phyloP scores from a whole-genome alignment of 2,888 invertebrate genomes.

The Apotomis capreana region DNA sequence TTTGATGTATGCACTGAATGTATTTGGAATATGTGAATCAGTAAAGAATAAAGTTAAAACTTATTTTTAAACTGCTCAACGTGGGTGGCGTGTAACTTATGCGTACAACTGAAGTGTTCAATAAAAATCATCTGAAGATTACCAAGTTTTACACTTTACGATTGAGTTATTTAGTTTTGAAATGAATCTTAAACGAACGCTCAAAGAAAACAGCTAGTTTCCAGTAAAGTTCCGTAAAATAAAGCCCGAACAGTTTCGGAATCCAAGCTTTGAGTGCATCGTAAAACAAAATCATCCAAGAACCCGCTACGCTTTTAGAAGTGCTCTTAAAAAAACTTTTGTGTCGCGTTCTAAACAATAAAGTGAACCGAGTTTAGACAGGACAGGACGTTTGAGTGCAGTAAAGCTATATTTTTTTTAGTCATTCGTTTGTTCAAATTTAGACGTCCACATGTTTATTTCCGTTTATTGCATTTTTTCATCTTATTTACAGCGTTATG shows the following conservation, averaged over 20 bases:
- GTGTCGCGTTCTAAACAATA: slow-evolving; percentile 77
- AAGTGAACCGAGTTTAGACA: slow-evolving; percentile 58
- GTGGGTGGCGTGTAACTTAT: too few species aligned
- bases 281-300: slow-evolving; percentile 48
- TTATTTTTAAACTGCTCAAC: too few species aligned
- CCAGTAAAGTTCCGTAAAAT: slow-evolving; percentile 31
- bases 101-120: too few species aligned
- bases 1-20: neutral
- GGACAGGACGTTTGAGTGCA: slow-evolving; percentile 58
- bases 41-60: too few species aligned
- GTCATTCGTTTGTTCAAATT: slow-evolving; percentile 71
- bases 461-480: slow-evolving; percentile 32
- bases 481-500: slow-evolving; percentile 23
- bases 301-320: slow-evolving; percentile 60
- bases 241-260: slow-evolving; percentile 39
- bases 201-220: slow-evolving; percentile 14
- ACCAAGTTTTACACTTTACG: too few species aligned
- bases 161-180: neutral
- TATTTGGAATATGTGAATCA: too few species aligned
- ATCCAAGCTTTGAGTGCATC: slow-evolving; percentile 40
- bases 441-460: slow-evolving; percentile 68
- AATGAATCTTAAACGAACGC: slow-evolving; percentile 8
- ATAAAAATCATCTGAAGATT: too few species aligned
- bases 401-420: slow-evolving; percentile 74
- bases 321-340: slow-evolving; percentile 74